phyloP scores from a whole-genome alignment of 2,113 vertebrate genomes.

The Catharus bicknelli region DNA sequence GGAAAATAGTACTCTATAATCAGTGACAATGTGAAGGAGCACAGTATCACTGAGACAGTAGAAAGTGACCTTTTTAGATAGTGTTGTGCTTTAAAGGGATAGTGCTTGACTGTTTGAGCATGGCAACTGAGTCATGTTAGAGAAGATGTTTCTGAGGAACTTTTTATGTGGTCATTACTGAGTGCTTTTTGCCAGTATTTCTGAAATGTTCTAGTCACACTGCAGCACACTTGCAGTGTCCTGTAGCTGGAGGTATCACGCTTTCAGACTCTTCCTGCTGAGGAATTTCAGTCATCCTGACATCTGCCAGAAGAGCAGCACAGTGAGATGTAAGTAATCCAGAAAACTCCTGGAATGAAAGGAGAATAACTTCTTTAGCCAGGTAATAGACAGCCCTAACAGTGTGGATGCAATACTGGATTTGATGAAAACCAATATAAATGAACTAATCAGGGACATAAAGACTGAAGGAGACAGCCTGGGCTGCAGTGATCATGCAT shows the following conservation, averaged over 20 bases:
- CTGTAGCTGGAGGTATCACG: background rate
- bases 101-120: background rate
- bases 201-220: background rate
- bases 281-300: background rate
- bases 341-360: background rate
- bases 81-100: background rate
- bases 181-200: background rate
- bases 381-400: too few relatives aligned
- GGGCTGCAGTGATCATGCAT: background rate
- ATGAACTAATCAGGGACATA: background rate
- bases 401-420: too few relatives aligned
- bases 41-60: background rate
- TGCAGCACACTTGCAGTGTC: background rate
- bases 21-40: background rate
- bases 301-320: background rate
- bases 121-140: background rate
- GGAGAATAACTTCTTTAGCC: background rate
- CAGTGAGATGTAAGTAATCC: background rate
- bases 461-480: background rate
- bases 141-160: background rate
- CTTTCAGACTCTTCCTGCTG: background rate
- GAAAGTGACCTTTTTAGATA: background rate
- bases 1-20: background rate
- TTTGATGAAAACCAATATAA: background rate
- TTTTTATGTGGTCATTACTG: background rate